Percentiles rank a stretch among this genome's conserved stretches.
phyloP scores from a whole-genome alignment of 1,140 invertebrate species.

The Caenorhabditis briggsae region DNA sequence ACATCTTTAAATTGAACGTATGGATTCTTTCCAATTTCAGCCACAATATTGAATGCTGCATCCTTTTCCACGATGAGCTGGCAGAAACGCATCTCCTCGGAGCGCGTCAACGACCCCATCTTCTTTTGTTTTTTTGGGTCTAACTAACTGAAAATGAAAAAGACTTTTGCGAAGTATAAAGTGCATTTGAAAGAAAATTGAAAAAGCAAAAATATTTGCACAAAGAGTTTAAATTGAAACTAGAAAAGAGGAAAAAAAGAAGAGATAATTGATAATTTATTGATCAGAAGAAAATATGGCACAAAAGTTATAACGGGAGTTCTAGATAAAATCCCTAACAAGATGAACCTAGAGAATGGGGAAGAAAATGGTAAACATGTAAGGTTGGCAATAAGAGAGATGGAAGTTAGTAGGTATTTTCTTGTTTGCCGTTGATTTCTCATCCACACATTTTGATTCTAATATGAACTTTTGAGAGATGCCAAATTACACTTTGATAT shows the following conservation, averaged over 20 bases:
- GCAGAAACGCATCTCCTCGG: conserved; percentile 90
- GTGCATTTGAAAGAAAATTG: background rate
- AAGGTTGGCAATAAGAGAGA: background rate
- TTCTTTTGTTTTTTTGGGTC: conserved; percentile 59
- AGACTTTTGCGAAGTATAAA: background rate
- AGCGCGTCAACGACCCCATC: conserved; percentile 84
- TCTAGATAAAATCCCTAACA: no score
- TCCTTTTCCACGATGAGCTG: conserved; percentile 91
- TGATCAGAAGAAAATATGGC: no score
- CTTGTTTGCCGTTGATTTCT: conserved; percentile 17
- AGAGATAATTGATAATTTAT: no score
- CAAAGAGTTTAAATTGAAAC: background rate
- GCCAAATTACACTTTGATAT: background rate
- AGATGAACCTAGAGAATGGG: no score
- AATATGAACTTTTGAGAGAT: conserved; percentile 19
- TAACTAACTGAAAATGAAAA: conserved; percentile 31
- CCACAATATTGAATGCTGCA: conserved; percentile 89
- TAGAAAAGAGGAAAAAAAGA: background rate
- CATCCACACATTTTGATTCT: conserved; percentile 12
- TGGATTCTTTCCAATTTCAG: conserved; percentile 89
- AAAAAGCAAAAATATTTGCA: conserved; percentile 15
- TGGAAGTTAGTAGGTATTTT: background rate
- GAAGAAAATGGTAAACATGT: no score
- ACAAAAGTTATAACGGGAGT: no score
- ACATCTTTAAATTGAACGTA: conserved; percentile 89